A percentile compares a stretch with the other conserved stretches of the same genome.
Conservation (phyloP, 2,888 invertebrate species). For the Chrysodeixis includens region DNA sequence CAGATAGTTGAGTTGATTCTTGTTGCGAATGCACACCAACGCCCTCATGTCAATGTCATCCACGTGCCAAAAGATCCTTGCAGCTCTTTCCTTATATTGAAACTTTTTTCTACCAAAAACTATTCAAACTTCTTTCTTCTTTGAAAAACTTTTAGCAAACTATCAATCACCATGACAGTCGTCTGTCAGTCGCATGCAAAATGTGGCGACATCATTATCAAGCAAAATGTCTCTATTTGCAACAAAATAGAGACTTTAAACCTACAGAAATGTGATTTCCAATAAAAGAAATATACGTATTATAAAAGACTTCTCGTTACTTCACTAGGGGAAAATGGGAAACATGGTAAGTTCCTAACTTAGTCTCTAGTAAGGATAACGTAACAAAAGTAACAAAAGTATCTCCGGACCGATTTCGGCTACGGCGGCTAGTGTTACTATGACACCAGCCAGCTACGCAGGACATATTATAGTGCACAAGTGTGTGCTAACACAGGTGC, state of each 20-base stretch:
- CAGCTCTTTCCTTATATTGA: not conserved
- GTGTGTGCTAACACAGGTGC: no score
- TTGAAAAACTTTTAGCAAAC: not conserved
- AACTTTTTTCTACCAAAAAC: not conserved
- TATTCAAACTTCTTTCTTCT: not conserved
- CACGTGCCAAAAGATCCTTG: no score
- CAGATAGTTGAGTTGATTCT: no score
- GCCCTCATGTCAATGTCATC: no score
- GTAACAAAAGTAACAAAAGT: no score
- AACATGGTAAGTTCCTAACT: constrained; percentile 17
- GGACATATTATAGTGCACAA: no score
- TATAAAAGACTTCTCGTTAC: not conserved
- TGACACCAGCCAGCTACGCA: no score
- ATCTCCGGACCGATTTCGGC: no score
- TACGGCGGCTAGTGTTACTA: no score
- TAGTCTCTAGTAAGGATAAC: no score
- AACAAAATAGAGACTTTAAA: constrained; percentile 3
- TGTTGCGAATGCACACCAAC: no score
- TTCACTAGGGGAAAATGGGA: constrained; percentile 10
- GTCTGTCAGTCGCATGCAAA: constrained; percentile 1
- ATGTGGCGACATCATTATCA: not conserved
- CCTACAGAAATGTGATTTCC: not conserved
- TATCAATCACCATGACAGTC: constrained; percentile 5
- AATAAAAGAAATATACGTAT: not conserved
- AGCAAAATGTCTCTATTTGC: constrained; percentile 7